phyloP scores from a whole-genome alignment of 2,797 vertebrate genomes.

The Alca torda region DNA sequence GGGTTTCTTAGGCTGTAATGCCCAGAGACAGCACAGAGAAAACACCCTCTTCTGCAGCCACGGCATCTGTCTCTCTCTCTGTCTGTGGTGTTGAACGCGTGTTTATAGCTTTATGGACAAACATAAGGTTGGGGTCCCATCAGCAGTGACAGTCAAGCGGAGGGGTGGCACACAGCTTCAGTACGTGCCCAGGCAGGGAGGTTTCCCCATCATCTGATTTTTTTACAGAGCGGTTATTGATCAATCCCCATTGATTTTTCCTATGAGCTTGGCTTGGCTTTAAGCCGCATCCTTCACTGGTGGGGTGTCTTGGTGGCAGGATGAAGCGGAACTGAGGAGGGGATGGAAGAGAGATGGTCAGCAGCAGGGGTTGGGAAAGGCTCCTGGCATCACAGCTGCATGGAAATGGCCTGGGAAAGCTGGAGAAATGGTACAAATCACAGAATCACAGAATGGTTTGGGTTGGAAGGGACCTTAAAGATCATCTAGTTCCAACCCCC shows the following conservation, averaged over 20 bases:
- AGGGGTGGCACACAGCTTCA: background rate
- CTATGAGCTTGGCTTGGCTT: background rate
- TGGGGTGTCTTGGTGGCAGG: background rate
- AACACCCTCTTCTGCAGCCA: background rate
- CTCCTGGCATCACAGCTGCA: fast-evolving
- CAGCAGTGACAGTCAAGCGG: background rate
- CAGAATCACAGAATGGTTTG: no score
- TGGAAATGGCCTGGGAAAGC: background rate
- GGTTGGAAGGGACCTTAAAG: no score
- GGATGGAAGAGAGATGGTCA: background rate
- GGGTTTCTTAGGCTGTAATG: background rate
- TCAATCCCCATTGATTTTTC: background rate
- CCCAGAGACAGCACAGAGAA: background rate
- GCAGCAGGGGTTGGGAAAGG: background rate
- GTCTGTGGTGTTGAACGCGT: background rate
- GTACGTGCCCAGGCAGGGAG: background rate
- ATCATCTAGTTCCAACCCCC: no score
- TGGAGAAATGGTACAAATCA: background rate
- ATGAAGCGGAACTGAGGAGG: background rate
- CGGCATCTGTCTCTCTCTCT: background rate
- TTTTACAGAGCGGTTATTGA: background rate
- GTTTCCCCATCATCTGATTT: background rate
- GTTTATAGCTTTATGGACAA: background rate
- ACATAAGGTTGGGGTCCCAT: background rate
- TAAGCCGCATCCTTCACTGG: background rate